Base-by-base conservation (phyloP, 2,113 vertebrate species). In the Cichladusa arquata region DNA sequence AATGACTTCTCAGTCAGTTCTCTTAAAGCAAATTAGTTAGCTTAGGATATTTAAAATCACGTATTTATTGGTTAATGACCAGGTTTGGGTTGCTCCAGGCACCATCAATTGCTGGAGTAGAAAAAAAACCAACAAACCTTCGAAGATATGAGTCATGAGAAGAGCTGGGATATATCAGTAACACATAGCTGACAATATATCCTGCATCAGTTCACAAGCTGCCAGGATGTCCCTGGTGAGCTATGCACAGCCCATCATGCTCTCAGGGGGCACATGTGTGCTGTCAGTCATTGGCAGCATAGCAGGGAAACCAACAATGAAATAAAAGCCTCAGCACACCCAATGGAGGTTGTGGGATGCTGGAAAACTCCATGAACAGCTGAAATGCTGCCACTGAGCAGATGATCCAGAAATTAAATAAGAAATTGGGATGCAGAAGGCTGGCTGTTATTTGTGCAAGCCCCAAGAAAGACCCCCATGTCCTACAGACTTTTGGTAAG, bases 81-180 rank as follows among this genome's bases (percentile, higher is more conserved):
- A 56, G 61, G 45, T 92, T 91, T 87, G 53, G 69, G 70, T 81
- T 92, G 34, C 74, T 76, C 45, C 36, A 86, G 50, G 82, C 74
- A 80, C 76, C 60, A 81, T 38, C 88, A 83, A 57, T 74, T 88
- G 44, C 80, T 78, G 69, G 18, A 90, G 62, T 8, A 78, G 26
- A 65, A 81, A 72, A 81, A 64, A 40, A 33, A 44, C 17, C 40
- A 34, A 44, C 64, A 62, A 66, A n/a, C 47, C 48, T 81, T 96
- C 89, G 88, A 81, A 93, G 88, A 94, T 65, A 72, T 47, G 90
- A 90, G 85, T 96, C 88, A 92, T 88, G 89, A 83, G 90, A 96
- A 97, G 74, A 93, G 72, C 96, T 97, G 96, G 96, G 77, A 81
- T 92, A 91, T 93, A 94, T 95, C 96, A 96, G 44, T 92, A 95